phyloP scores from a whole-genome alignment of 2,113 vertebrate genomes.

The Phyllostomus hastatus region DNA sequence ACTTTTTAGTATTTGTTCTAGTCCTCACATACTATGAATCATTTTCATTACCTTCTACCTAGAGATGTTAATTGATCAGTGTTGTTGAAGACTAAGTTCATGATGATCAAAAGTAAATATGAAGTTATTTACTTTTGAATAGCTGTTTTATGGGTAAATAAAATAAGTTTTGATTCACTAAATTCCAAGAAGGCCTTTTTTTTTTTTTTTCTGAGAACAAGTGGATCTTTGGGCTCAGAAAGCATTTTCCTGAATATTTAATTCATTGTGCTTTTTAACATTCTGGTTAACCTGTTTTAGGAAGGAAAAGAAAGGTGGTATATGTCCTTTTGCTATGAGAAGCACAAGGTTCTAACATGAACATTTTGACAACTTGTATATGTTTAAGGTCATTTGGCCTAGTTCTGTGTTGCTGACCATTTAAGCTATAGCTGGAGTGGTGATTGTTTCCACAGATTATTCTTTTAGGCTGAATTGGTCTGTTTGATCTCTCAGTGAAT shows the following conservation, averaged over 20 bases:
- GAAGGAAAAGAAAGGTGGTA: background rate
- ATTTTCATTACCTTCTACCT: background rate
- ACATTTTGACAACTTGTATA: background rate
- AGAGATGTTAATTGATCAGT: background rate
- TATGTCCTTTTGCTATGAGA: background rate
- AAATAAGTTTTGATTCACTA: background rate
- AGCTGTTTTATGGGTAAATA: slow-evolving; percentile 2
- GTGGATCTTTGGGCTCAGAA: background rate
- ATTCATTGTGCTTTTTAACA: background rate
- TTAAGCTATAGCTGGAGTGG: background rate
- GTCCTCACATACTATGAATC: background rate
- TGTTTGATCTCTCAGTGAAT: background rate
- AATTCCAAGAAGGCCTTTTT: background rate
- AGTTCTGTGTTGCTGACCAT: background rate
- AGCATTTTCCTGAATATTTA: background rate
- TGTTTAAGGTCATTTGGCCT: background rate
- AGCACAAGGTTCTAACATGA: background rate
- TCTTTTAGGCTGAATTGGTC: background rate
- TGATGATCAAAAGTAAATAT: slow-evolving; percentile 19
- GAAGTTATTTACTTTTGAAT: background rate
- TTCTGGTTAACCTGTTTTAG: background rate
- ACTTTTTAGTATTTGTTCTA: background rate
- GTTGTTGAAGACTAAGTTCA: background rate
- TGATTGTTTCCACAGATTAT: background rate
- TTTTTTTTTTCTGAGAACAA: background rate